Evolutionary conservation across 2,797 vertebrate species (phyloP).

Genomic region (Etheostoma nigrum): DNA sequence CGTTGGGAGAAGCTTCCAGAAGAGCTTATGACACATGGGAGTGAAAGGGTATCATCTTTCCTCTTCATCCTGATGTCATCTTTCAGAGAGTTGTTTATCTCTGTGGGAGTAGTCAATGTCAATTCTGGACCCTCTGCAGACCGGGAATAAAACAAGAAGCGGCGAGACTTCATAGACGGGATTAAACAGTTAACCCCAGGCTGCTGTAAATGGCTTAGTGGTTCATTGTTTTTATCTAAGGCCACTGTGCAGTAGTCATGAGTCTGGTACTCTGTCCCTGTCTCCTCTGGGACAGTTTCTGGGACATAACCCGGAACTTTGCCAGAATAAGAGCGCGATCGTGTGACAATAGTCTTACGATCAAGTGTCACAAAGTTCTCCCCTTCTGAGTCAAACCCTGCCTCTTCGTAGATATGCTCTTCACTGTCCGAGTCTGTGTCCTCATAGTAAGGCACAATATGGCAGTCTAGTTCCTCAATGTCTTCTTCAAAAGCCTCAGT

Average conservation of each 20-base stretch:
- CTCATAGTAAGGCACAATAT: conserved; percentile 88
- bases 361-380: conserved; percentile 89
- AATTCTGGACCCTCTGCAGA: conserved; percentile 91
- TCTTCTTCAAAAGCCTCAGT: conserved; percentile 89
- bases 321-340: conserved; percentile 94
- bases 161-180: conserved; percentile 87
- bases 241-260: conserved; percentile 83
- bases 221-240: conserved; percentile 77
- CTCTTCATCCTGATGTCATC: conserved; percentile 85
- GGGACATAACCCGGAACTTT: conserved; percentile 94
- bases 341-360: conserved; percentile 87
- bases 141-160: conserved; percentile 90
- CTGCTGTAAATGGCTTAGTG: conserved; percentile 78
- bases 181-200: conserved; percentile 77
- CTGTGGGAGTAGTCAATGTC: conserved; percentile 81
- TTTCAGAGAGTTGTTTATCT: conserved; percentile 77
- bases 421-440: conserved; percentile 86
- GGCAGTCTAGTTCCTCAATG: conserved; percentile 88
- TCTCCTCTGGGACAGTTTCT: conserved; percentile 97
- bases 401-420: conserved; percentile 89
- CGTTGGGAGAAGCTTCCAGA: conserved; percentile 96
- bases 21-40: conserved; percentile 92
- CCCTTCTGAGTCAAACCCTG: conserved; percentile 85
- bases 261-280: conserved; percentile 86
- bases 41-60: conserved; percentile 91